A percentile compares a stretch with the other conserved stretches of the same genome.
phyloP scores from a whole-genome alignment of 2,888 invertebrate genomes.

The Ypsolopha sequella region DNA sequence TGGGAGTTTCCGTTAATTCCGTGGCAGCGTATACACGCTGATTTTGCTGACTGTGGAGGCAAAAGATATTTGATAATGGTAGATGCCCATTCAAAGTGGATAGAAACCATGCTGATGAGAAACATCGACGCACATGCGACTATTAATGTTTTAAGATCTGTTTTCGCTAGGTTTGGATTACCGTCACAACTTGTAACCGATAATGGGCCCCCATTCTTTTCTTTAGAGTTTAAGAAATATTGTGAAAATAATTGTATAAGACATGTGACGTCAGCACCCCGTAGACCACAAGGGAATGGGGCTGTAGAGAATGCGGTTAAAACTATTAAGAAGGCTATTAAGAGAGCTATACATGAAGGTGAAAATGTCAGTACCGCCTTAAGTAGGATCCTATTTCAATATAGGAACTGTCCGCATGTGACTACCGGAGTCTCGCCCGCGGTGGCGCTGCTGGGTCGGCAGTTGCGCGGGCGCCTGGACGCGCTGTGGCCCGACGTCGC shows the following conservation, averaged over 20 bases:
- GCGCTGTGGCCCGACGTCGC: no score
- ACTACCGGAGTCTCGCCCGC: not conserved
- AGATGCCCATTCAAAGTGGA: not conserved
- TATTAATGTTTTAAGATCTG: not conserved
- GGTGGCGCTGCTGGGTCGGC: no score
- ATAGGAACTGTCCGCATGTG: not conserved
- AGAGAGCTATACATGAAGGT: not conserved
- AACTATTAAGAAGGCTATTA: not conserved
- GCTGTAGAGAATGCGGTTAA: not conserved
- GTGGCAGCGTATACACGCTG: conserved; percentile 14
- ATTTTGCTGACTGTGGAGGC: conserved; percentile 9
- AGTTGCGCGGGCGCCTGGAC: no score
- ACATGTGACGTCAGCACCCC: not conserved
- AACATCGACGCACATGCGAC: not conserved
- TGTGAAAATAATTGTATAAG: not conserved
- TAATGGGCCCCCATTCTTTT: not conserved
- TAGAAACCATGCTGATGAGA: not conserved
- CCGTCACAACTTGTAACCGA: not conserved
- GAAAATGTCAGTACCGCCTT: not conserved
- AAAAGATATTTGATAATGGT: no score
- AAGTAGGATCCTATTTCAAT: not conserved
- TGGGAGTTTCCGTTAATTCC: conserved; percentile 13
- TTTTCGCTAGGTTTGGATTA: not conserved
- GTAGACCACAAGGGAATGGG: not conserved
- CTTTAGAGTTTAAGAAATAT: not conserved